phyloP scores from a whole-genome alignment of 2,113 vertebrate species.

The Passer montanus region DNA sequence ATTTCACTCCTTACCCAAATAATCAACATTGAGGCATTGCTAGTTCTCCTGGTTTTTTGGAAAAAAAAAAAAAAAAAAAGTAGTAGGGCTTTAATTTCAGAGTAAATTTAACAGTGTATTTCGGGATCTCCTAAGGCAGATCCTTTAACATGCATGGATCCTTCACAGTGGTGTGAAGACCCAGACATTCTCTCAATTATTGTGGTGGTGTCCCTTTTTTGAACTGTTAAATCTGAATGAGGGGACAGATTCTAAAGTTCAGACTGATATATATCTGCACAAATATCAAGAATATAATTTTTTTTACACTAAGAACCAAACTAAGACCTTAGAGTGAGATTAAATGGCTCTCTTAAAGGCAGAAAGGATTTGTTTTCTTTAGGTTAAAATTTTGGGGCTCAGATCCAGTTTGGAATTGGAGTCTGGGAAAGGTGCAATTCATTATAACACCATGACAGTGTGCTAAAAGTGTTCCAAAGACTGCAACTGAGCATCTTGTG shows the following conservation, averaged over 20 bases:
- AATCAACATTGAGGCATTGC: not conserved
- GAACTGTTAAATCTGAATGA: not conserved
- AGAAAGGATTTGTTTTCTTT: not conserved
- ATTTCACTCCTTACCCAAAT: not conserved
- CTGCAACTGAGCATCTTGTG: conserved; percentile 1
- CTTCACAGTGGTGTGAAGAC: not conserved
- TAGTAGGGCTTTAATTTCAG: not conserved
- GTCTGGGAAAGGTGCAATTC: not conserved
- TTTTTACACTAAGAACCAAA: not conserved
- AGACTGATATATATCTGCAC: not conserved
- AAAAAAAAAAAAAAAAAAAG: not conserved
- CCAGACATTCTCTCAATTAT: not conserved
- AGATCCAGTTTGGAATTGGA: not conserved
- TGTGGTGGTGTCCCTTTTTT: not conserved
- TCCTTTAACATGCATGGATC: not conserved
- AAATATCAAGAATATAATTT: not conserved
- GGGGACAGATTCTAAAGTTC: not conserved
- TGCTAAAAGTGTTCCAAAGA: not conserved
- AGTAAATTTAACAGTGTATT: not conserved
- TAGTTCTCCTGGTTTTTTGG: not conserved
- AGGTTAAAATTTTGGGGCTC: not conserved
- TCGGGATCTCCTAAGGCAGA: not conserved
- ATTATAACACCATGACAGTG: not conserved
- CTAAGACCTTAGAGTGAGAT: not conserved
- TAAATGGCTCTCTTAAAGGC: not conserved